Conservation (phyloP, 2,113 vertebrate species). For the Taurulus bubalis region DNA sequence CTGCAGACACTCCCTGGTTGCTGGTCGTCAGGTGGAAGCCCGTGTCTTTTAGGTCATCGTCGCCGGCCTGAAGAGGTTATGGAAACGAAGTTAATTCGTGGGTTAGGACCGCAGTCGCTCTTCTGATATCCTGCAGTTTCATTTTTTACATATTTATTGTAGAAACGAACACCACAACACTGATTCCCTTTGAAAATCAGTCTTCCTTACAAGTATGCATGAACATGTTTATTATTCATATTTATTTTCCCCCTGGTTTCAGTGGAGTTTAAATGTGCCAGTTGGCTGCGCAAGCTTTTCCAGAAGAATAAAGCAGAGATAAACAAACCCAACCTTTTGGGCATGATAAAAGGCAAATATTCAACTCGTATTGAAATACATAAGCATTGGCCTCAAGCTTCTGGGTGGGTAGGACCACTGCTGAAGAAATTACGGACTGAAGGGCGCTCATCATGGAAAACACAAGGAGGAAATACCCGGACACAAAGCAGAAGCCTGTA, state of each 20-base stretch:
- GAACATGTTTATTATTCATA: background rate
- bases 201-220: slow-evolving; percentile 24
- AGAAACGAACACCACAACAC: slow-evolving; percentile 11
- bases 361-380: slow-evolving; percentile 18
- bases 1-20: slow-evolving; percentile 94
- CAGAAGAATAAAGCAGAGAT: slow-evolving; percentile 27
- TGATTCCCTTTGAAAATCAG: slow-evolving; percentile 28
- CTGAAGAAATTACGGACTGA: slow-evolving; percentile 69
- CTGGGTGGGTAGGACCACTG: slow-evolving; percentile 59
- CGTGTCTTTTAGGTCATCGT: slow-evolving; percentile 94
- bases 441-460: slow-evolving; percentile 77
- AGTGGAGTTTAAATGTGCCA: background rate
- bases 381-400: slow-evolving; percentile 22
- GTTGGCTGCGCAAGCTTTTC: background rate
- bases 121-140: background rate
- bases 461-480: slow-evolving; percentile 71
- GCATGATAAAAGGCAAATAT: slow-evolving; percentile 3
- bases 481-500: slow-evolving; percentile 73
- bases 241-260: slow-evolving; percentile 1
- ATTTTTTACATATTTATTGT: slow-evolving; percentile 19
- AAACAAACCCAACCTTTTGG: background rate
- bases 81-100: background rate
- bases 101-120: background rate
- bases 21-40: slow-evolving; percentile 97
- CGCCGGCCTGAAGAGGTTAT: slow-evolving; percentile 82